Conservation (phyloP, 2,888 invertebrate genomes). For the Electrophaes corylata region DNA sequence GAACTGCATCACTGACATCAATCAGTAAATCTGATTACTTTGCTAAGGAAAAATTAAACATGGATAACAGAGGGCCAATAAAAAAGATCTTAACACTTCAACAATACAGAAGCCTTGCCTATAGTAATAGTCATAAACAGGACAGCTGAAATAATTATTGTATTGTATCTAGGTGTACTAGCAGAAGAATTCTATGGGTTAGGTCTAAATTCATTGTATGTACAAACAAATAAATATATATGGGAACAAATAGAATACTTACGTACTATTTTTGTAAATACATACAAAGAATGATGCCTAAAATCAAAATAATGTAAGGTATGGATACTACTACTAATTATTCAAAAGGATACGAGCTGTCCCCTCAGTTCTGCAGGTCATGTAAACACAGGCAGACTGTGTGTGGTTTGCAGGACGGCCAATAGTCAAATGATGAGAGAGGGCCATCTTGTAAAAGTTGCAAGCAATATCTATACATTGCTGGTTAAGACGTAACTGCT, state of each 20-base stretch:
- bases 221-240: no score
- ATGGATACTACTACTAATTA: no score
- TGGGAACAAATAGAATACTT: no score
- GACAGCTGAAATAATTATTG: no score
- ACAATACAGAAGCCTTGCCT: not conserved
- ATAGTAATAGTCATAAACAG: no score
- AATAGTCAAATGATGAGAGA: constrained; percentile 92
- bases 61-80: not conserved
- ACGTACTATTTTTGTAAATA: no score
- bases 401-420: constrained; percentile 96
- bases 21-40: constrained; percentile 91
- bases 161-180: no score
- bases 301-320: no score
- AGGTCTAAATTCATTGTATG: no score
- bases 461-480: constrained; percentile 97
- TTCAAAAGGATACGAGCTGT: constrained; percentile 93
- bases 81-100: not conserved
- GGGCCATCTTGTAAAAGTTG: constrained; percentile 96
- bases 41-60: constrained; percentile 9
- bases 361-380: constrained; percentile 97
- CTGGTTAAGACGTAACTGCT: constrained; percentile 94
- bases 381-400: constrained; percentile 98
- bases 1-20: constrained; percentile 98
- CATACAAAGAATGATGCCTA: no score
- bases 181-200: no score